A percentile compares a stretch with the other conserved stretches of the same genome.
These are phyloP conservation scores for Lethenteron camtschaticum DNA, from an alignment of 2,113 vertebrate genomes.

Conservation along the genomic window DNA sequence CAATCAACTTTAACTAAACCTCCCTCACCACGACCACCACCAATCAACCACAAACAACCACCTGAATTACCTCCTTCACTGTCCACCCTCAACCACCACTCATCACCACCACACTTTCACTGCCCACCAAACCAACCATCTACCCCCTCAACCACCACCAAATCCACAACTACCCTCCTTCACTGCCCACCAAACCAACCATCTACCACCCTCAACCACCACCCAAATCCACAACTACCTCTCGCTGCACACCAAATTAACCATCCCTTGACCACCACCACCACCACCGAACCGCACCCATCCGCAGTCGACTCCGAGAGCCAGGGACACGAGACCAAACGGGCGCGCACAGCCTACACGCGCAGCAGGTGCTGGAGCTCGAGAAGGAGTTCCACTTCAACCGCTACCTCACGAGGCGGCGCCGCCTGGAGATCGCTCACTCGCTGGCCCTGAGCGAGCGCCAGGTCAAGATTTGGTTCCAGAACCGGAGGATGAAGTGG, in stretches of 20 bases:
- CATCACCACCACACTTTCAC: background rate
- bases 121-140: background rate
- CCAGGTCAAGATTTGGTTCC: constrained; percentile 4
- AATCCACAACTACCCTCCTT: too few relatives aligned
- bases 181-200: background rate
- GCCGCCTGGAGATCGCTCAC: constrained; percentile 4
- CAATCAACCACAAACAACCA: too few relatives aligned
- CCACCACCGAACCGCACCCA: background rate
- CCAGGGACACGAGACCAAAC: background rate
- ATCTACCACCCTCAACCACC: background rate
- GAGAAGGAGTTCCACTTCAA: constrained; percentile 6
- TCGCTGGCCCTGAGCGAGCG: background rate
- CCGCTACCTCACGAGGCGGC: constrained; percentile 4
- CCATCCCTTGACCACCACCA: background rate
- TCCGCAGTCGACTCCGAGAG: background rate
- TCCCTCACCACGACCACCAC: too few relatives aligned
- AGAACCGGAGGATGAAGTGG: constrained; percentile 5
- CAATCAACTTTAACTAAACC: too few relatives aligned
- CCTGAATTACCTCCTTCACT: too few relatives aligned
- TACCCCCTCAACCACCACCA: background rate
- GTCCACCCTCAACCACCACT: too few relatives aligned
- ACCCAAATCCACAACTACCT: background rate
- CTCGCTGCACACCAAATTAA: background rate
- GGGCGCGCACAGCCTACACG: constrained; percentile 4
- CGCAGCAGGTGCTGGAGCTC: constrained; percentile 2